Evolutionary conservation across 2,888 invertebrate species (phyloP), one percentile per base, ranked within the genome.

Genomic region (Drosophila hamatofila): DNA sequence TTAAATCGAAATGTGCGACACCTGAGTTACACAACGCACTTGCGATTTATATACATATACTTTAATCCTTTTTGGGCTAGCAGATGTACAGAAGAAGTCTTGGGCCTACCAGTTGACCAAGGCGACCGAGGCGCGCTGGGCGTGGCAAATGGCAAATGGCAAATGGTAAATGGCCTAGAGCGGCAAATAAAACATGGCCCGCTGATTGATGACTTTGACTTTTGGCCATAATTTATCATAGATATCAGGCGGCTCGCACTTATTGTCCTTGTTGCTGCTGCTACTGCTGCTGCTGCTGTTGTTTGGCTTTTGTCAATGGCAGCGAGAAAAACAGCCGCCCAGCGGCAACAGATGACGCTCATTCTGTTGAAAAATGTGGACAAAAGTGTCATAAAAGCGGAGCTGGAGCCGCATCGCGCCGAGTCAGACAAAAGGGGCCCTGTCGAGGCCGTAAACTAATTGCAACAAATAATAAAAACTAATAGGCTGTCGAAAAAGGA

Each of bases 1-100:
- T 90, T 90, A 90, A 98, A 93, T 94, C 99, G 80, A 97, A 98
- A 93, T 95, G 97, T 78, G 67, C 80, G 83, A 89, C 90, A 83
- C 89, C 84, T 75, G 89, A 69, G 81, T 27, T 60, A 58, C 71
- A 54, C 52, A 71, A 74, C 77, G 80, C 74, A 78, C 77, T 82
- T 68, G 80, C 74, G 77, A 84, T 72, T 81, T 84, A 81, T 81
- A 81, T 87, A 76, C 79, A 76, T 79, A 69, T 33, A 18, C 48
- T 79, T 87, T 84, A 84, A 89, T 79, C 89, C 89, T 81, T 83
- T 61, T 63, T 30, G 12, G 12, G 67, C 51, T 54, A 59, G 33
- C 76, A 76, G 71, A 57, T 68, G 62, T 56, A 33, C 49, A 30
- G 30, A 30, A 8, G 5, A 23, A 3, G 30, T 16, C 9, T 8